A percentile compares a stretch with the other conserved stretches of the same genome.
Conservation (phyloP, 2,113 vertebrate genomes). For the Chroicocephalus ridibundus region DNA sequence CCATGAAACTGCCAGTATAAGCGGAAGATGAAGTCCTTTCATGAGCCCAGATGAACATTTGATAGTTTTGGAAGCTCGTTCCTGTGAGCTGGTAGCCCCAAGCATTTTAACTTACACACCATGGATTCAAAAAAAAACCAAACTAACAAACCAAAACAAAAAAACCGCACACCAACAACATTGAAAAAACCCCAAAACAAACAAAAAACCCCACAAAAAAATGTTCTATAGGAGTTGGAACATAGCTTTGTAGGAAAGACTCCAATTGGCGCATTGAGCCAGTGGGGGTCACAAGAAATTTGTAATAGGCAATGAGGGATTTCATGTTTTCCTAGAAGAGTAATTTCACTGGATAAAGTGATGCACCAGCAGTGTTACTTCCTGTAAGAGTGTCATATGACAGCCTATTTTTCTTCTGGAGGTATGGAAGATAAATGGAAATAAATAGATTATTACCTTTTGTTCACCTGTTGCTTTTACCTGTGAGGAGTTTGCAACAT, state of each 20-base stretch:
- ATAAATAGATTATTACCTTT: background rate
- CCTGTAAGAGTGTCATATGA: background rate
- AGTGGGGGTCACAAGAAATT: fast-evolving
- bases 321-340: background rate
- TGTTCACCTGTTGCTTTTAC: background rate
- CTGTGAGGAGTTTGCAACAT: background rate
- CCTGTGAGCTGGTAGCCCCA: background rate
- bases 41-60: background rate
- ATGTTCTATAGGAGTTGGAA: background rate
- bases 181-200: background rate
- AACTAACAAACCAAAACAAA: background rate
- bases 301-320: background rate
- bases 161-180: background rate
- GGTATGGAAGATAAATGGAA: background rate
- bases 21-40: background rate
- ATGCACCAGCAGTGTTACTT: background rate
- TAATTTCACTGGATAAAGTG: background rate
- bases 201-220: background rate
- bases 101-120: background rate
- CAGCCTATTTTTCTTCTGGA: background rate
- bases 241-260: background rate
- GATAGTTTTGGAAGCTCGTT: background rate
- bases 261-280: fast-evolving
- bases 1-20: background rate
- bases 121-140: background rate